These are phyloP conservation scores for Pseudochirops corinnae DNA, from an alignment of 2,797 vertebrate genomes.

Conservation along the genomic window DNA sequence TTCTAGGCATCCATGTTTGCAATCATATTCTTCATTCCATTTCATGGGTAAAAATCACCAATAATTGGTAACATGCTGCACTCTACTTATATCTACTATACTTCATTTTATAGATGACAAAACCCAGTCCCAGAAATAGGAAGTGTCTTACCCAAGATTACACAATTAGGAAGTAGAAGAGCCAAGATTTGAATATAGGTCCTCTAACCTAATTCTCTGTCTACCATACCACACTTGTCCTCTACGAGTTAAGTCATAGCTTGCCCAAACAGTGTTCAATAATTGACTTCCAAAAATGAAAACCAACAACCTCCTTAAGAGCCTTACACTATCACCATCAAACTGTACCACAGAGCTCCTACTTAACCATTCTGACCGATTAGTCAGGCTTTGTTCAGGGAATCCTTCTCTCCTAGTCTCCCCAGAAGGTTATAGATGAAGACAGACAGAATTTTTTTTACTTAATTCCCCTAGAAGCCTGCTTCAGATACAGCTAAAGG, in stretches of 20 bases:
- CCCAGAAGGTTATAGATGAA: background rate
- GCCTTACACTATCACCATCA: background rate
- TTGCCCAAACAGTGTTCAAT: background rate
- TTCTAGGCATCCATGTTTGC: background rate
- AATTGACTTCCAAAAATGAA: background rate
- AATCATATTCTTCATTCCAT: background rate
- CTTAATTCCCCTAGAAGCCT: background rate
- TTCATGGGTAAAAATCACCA: background rate
- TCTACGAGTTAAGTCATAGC: background rate
- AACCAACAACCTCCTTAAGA: background rate
- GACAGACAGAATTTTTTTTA: conserved; percentile 24
- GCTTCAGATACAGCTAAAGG: conserved; percentile 27
- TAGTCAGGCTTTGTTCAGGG: background rate
- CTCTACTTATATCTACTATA: background rate
- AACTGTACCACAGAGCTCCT: background rate
- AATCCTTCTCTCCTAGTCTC: background rate
- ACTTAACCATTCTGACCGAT: background rate
- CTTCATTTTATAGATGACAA: background rate
- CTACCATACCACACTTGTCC: background rate
- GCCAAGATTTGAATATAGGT: background rate
- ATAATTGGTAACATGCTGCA: background rate
- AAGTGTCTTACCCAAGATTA: background rate
- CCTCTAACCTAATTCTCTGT: background rate
- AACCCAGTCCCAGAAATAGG: background rate
- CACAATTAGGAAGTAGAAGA: background rate